Conservation (phyloP, 2,888 invertebrate species). For the Ceramica pisi region DNA sequence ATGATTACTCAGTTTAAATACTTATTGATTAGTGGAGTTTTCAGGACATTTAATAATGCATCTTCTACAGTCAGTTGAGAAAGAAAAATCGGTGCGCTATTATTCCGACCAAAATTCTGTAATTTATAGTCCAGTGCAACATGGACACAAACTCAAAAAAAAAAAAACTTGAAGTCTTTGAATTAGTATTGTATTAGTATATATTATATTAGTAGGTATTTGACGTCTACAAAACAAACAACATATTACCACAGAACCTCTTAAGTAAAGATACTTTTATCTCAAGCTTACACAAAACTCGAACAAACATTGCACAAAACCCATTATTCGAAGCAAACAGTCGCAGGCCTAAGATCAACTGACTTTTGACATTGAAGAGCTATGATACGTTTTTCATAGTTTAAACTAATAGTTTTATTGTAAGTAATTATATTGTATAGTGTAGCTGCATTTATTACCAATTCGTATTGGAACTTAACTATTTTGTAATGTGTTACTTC, state of each 20-base stretch:
- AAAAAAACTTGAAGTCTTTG: too few relatives aligned
- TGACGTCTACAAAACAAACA: constrained; percentile 6
- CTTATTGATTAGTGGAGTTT: too few relatives aligned
- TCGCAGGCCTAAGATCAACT: constrained; percentile 17
- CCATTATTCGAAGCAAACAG: constrained; percentile 34
- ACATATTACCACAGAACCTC: constrained; percentile 16
- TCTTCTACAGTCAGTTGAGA: too few relatives aligned
- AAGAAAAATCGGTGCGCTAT: too few relatives aligned
- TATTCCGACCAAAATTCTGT: too few relatives aligned
- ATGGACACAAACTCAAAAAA: too few relatives aligned
- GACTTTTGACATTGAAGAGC: constrained; percentile 32
- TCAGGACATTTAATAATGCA: too few relatives aligned
- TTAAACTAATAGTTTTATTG: constrained; percentile 12
- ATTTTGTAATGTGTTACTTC: constrained; percentile 17
- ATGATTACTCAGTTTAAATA: too few relatives aligned
- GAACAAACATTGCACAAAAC: constrained; percentile 38
- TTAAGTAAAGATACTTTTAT: constrained; percentile 29
- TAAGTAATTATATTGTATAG: too few relatives aligned
- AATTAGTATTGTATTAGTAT: too few relatives aligned
- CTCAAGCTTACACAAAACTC: constrained; percentile 26
- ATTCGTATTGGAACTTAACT: background rate
- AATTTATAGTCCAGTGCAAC: too few relatives aligned
- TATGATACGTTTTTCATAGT: background rate
- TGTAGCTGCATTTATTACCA: background rate
- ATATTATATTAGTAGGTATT: too few relatives aligned